A percentile compares a stretch with the other conserved stretches of the same genome.
Conservation (phyloP, 2,797 vertebrate species). For the Pampus argenteus region DNA sequence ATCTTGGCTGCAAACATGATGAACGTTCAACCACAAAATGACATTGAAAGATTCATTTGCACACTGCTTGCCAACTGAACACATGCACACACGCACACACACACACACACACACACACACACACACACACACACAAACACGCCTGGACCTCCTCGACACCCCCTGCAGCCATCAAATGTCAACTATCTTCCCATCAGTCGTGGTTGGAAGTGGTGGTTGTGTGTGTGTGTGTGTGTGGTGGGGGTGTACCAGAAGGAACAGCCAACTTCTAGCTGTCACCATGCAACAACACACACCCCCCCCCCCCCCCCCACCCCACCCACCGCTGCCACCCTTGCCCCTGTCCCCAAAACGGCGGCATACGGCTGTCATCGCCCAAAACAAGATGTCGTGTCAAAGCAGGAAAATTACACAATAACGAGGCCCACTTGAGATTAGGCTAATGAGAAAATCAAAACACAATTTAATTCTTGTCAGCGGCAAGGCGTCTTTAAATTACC, state of each 20-base stretch:
- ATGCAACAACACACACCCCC: slow-evolving; percentile 30
- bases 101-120: slow-evolving; percentile 28
- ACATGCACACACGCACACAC: slow-evolving; percentile 21
- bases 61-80: slow-evolving; percentile 58
- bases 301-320: slow-evolving; percentile 1
- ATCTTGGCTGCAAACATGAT: slow-evolving; percentile 78
- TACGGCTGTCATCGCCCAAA: slow-evolving; percentile 87
- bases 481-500: slow-evolving; percentile 88
- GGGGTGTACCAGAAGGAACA: slow-evolving; percentile 57
- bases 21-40: slow-evolving; percentile 78
- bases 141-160: slow-evolving; percentile 57
- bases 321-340: slow-evolving; percentile 61
- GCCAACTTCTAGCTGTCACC: slow-evolving; percentile 78
- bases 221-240: slow-evolving; percentile 24
- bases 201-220: slow-evolving; percentile 22
- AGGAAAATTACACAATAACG: slow-evolving; percentile 89
- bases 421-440: slow-evolving; percentile 90
- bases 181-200: slow-evolving; percentile 59
- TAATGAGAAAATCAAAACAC: slow-evolving; percentile 92
- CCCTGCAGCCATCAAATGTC: slow-evolving; percentile 69
- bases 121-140: slow-evolving; percentile 27
- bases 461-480: slow-evolving; percentile 90
- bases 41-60: slow-evolving; percentile 82
- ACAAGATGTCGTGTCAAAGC: slow-evolving; percentile 87
- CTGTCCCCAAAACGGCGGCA: slow-evolving; percentile 79